Base-by-base conservation (phyloP, 1,140 invertebrate genomes). In the Pseudachorutes palmiensis region DNA sequence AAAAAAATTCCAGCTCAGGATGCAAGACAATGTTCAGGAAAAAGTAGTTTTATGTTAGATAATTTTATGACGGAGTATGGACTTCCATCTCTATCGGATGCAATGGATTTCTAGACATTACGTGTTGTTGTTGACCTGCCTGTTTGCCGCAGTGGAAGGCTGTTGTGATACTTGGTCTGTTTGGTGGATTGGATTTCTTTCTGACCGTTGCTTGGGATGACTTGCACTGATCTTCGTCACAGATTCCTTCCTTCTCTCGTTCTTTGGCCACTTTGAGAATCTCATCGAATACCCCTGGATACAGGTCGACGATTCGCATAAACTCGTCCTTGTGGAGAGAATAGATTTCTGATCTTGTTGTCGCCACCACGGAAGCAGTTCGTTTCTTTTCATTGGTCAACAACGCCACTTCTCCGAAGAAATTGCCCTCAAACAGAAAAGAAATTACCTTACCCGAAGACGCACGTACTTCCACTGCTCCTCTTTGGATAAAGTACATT, bases 401-500 rank as follows among this genome's bases (percentile, higher is more conserved):
- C n/a, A 69, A 29, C 2, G 62, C 51, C 58, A 69, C n/a, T 30
- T 69, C 67, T 5, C 67, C 67, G 41, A 69, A 69, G 28, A 69
- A 69, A 26, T 69, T 48, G 2, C 67, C 67, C 48, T 69, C 67
- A 3, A 33, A 9, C 19, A 69, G 58, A 5, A 45, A 28, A n/a
- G 19, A 16, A 22, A 69, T 22, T 1, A 55, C 33, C 24, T 36
- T 41, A 1, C 67, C 67, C 2, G 2, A 12, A n/a, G 28, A 65
- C 2, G 59, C 24, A 31, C 31, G 30, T 24, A 69, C n/a, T 16
- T 14, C 29, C 2, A 69, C 67, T 19, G 62, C 24, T 2, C 67
- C 67, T 3, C 64, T 59, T 33, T 69, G 33, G 49, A 69, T 69
- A 31, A 69, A 69, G 33, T 65, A 69, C 67, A 69, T 69, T 5